Conservation (phyloP, 2,888 invertebrate genomes). For the Papilio elwesi region DNA sequence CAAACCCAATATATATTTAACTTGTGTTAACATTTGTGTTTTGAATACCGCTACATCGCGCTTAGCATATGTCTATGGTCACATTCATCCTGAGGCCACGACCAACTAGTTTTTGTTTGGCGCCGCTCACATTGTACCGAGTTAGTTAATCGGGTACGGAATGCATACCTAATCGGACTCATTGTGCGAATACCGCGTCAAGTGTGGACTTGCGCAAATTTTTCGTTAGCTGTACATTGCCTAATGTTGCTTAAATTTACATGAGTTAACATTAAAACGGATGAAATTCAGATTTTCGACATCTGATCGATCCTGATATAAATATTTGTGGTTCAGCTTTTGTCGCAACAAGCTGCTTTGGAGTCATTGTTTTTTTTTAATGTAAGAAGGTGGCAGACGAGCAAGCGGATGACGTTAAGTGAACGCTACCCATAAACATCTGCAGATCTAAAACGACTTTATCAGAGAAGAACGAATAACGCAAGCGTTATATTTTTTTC, state of each 20-base stretch:
- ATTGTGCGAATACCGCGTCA: slow-evolving; percentile 37
- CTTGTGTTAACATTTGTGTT: not conserved
- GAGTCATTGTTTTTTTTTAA: no score
- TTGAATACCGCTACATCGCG: not conserved
- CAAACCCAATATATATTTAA: not conserved
- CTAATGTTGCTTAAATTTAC: no score
- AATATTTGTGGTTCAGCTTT: no score
- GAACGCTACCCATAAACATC: no score
- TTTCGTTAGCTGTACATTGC: not conserved
- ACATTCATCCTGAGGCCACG: slow-evolving; percentile 17
- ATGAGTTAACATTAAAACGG: no score
- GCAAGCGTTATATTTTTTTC: not conserved
- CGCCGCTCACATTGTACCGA: slow-evolving; percentile 46
- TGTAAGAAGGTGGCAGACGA: no score
- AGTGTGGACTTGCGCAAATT: slow-evolving; percentile 40
- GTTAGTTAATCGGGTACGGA: slow-evolving; percentile 48
- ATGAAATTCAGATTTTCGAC: no score
- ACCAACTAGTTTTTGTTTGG: slow-evolving; percentile 24
- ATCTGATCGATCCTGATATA: no score
- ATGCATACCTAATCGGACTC: slow-evolving; percentile 50
- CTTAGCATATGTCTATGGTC: slow-evolving; percentile 18
- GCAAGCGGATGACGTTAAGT: no score
- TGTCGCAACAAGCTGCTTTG: no score
- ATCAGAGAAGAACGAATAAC: no score
- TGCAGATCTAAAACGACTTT: no score